phyloP scores from a whole-genome alignment of 2,113 vertebrate genomes.

The Zosterops lateralis region DNA sequence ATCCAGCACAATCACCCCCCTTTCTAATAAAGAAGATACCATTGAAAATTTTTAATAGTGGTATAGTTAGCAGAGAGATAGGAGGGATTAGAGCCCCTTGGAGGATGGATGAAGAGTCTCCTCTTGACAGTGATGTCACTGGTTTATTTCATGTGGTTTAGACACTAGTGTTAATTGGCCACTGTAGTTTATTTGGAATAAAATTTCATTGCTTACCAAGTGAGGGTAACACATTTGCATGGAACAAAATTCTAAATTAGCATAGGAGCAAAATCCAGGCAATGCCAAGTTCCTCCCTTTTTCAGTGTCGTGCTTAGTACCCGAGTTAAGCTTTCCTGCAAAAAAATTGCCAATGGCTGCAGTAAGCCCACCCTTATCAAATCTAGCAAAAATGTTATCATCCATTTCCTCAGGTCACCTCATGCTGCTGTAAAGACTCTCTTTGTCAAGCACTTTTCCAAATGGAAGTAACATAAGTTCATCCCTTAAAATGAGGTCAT shows the following conservation, averaged over 20 bases:
- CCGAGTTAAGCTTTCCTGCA: not conserved
- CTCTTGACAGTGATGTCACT: not conserved
- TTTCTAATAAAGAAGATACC: not conserved
- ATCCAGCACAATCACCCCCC: not conserved
- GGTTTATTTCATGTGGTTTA: not conserved
- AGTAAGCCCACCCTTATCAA: not conserved
- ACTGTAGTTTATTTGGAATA: not conserved
- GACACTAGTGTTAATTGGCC: not conserved
- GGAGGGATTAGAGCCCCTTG: not conserved
- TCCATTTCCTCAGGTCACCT: not conserved
- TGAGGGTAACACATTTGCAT: not conserved
- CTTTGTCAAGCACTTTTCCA: not conserved
- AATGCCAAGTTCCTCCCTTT: not conserved
- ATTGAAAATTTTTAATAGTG: not conserved
- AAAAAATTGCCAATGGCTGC: not conserved
- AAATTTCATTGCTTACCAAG: not conserved
- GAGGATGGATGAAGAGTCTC: not conserved
- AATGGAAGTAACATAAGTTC: constrained; percentile 39
- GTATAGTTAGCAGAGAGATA: not conserved
- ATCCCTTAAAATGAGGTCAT: constrained; percentile 37
- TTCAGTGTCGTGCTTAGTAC: not conserved
- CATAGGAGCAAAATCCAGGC: not conserved
- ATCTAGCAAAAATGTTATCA: not conserved
- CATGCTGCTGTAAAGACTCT: not conserved
- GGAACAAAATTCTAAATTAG: not conserved